Percentiles rank a stretch among this genome's conserved stretches.
These are phyloP conservation scores for Jordanella pulchra DNA, from an alignment of 2,797 vertebrate species.

Conservation along the genomic window DNA sequence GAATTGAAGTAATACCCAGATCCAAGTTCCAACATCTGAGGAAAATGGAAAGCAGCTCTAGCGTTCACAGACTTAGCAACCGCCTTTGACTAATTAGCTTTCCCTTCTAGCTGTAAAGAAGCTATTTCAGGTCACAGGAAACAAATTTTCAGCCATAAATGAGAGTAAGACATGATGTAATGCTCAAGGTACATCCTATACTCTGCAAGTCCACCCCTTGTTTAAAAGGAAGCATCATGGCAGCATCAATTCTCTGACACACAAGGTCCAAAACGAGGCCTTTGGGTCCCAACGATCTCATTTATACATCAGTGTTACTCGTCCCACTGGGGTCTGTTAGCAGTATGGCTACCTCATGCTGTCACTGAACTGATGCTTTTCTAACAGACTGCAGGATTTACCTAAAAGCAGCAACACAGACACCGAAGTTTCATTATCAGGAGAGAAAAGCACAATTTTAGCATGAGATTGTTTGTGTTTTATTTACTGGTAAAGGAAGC, in stretches of 20 bases:
- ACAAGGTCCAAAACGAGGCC: background rate
- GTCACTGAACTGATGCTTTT: constrained; percentile 39
- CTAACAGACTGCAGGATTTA: background rate
- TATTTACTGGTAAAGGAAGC: constrained; percentile 19
- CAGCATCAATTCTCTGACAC: background rate
- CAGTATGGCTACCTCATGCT: constrained; percentile 52
- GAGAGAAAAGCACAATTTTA: constrained; percentile 61
- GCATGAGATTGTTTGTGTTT: constrained; percentile 10
- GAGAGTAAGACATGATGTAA: background rate
- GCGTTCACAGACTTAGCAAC: constrained; percentile 1
- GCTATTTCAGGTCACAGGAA: constrained; percentile 36
- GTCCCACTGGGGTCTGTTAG: constrained; percentile 29
- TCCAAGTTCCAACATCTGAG: background rate
- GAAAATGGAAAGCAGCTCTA: constrained; percentile 6
- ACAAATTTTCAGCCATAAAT: constrained; percentile 14
- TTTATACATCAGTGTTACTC: constrained; percentile 5
- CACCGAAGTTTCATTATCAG: constrained; percentile 8
- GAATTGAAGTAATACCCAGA: background rate
- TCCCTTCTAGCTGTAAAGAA: background rate
- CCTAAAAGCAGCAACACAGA: background rate
- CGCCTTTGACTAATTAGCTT: constrained; percentile 26
- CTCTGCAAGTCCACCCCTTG: fast-evolving
- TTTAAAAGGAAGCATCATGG: background rate
- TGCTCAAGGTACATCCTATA: background rate
- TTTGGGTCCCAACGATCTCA: constrained; percentile 12